These are phyloP conservation scores for Herpailurus yagouaroundi DNA, from an alignment of 2,113 vertebrate genomes.

Conservation along the genomic window DNA sequence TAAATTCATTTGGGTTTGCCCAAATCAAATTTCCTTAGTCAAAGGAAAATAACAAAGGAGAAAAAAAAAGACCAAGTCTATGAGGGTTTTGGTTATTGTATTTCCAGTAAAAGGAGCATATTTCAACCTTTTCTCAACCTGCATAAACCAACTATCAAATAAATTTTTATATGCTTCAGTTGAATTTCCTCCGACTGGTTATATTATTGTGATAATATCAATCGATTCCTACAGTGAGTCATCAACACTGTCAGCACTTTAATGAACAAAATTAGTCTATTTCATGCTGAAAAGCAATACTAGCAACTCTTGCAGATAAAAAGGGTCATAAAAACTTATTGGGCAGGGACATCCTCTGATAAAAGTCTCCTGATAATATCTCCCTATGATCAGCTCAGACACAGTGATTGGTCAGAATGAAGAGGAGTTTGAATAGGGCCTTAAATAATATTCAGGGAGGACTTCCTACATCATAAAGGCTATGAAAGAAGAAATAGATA, in stretches of 20 bases:
- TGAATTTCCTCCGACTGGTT: conserved; percentile 59
- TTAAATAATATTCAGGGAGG: neutral
- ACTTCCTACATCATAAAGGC: neutral
- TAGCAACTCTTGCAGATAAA: conserved; percentile 34
- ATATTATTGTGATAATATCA: conserved; percentile 44
- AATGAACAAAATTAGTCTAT: conserved; percentile 62
- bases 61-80: neutral
- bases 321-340: conserved; percentile 45
- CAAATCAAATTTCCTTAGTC: neutral
- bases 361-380: conserved; percentile 41
- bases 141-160: conserved; percentile 52
- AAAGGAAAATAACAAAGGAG: neutral
- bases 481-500: neutral
- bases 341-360: conserved; percentile 24
- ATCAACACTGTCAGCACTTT: conserved; percentile 55
- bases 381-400: neutral
- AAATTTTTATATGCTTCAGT: conserved; percentile 38
- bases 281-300: conserved; percentile 60
- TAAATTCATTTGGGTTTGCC: conserved; percentile 46
- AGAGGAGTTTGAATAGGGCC: neutral
- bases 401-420: neutral
- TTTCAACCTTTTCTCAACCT: conserved; percentile 39
- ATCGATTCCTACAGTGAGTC: neutral
- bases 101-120: conserved; percentile 17
- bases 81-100: neutral